Conservation (phyloP, 2,888 invertebrate genomes). For the Tupiocoris notatus region DNA sequence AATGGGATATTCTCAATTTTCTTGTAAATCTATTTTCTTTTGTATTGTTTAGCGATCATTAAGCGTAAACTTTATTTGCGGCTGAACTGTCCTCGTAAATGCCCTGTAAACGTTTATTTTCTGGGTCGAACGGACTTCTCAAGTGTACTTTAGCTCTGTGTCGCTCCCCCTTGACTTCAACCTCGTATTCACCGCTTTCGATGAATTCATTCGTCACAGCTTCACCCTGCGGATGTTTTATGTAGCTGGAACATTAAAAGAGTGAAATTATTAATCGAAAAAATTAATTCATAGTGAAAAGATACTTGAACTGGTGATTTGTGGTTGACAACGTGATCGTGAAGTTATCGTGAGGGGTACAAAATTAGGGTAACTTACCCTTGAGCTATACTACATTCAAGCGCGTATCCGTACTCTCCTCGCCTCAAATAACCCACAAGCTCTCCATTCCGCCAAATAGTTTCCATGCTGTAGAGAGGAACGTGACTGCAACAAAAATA, state of each 20-base stretch:
- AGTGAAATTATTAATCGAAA: no score
- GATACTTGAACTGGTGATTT: no score
- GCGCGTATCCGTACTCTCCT: slow-evolving; percentile 71
- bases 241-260: slow-evolving; percentile 58
- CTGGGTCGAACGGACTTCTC: slow-evolving; percentile 79
- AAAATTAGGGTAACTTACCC: slow-evolving; percentile 61
- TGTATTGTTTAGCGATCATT: neutral
- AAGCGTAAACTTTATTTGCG: slow-evolving; percentile 11
- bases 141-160: slow-evolving; percentile 69
- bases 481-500: slow-evolving; percentile 56
- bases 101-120: slow-evolving; percentile 70
- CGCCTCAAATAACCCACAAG: slow-evolving; percentile 77
- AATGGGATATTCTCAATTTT: no score
- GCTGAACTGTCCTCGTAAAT: slow-evolving; percentile 53
- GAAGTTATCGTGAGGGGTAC: no score
- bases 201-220: slow-evolving; percentile 66
- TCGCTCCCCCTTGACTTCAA: slow-evolving; percentile 75
- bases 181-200: slow-evolving; percentile 69
- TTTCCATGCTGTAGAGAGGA: slow-evolving; percentile 83
- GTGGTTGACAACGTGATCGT: no score
- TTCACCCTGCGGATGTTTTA: slow-evolving; percentile 61
- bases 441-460: slow-evolving; percentile 73
- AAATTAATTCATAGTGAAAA: no score
- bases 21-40: no score
- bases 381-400: slow-evolving; percentile 62